These are phyloP conservation scores for Parapristionchus giblindavisi DNA, from an alignment of 2,888 invertebrate genomes.

Conservation along the genomic window DNA sequence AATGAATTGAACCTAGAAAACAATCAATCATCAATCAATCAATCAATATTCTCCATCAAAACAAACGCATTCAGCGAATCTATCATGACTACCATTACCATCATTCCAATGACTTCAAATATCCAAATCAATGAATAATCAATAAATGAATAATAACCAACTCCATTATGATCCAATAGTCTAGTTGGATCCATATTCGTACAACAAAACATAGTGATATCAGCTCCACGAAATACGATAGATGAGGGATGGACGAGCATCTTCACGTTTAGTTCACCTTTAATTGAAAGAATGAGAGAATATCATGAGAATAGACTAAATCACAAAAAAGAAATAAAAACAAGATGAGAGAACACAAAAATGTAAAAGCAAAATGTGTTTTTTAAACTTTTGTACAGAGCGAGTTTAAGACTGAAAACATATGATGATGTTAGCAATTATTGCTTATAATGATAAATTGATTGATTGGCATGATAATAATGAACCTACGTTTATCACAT, in stretches of 20 bases:
- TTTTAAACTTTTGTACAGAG: too few species aligned
- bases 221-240: slow-evolving; percentile 62
- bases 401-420: too few species aligned
- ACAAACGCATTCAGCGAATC: too few species aligned
- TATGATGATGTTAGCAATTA: too few species aligned
- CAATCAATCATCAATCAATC: not conserved
- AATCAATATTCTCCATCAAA: not conserved
- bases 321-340: too few species aligned
- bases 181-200: slow-evolving; percentile 66
- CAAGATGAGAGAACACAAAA: too few species aligned
- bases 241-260: slow-evolving; percentile 54
- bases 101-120: not conserved
- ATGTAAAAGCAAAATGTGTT: too few species aligned
- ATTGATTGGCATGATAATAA: not conserved
- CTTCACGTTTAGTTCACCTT: slow-evolving; percentile 62
- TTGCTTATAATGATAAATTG: too few species aligned
- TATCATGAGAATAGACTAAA: not conserved
- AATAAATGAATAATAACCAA: too few species aligned
- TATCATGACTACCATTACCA: too few species aligned
- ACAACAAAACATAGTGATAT: slow-evolving; percentile 65
- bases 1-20: slow-evolving; percentile 61
- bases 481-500: slow-evolving; percentile 63
- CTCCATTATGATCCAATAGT: slow-evolving; percentile 53
- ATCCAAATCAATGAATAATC: not conserved
- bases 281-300: slow-evolving; percentile 36